phyloP scores from a whole-genome alignment of 2,888 invertebrate species.

The Drosophila rellima region DNA sequence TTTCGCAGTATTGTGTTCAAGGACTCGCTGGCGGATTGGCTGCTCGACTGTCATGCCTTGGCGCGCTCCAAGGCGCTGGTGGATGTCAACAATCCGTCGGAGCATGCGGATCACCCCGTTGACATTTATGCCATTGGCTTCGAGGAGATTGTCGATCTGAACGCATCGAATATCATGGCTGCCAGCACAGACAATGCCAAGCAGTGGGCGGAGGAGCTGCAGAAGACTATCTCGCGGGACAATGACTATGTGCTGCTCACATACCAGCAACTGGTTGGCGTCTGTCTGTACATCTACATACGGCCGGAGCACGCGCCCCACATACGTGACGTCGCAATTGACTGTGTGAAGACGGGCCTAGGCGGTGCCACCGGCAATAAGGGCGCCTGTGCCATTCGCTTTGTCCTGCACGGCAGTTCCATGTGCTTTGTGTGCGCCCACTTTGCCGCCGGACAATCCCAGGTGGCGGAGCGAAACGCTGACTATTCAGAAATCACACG shows the following conservation, averaged over 20 bases:
- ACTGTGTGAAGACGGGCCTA: constrained; percentile 98
- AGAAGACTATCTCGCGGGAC: constrained; percentile 93
- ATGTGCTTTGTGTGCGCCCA: constrained; percentile 99
- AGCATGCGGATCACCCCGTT: constrained; percentile 87
- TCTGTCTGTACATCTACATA: constrained; percentile 97
- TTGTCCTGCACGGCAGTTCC: constrained; percentile 96
- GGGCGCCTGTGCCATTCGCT: constrained; percentile 96
- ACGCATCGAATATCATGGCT: constrained; percentile 99
- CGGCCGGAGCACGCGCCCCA: constrained; percentile 95
- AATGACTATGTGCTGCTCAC: constrained; percentile 96
- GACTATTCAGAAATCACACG: constrained; percentile 98
- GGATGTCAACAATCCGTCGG: constrained; percentile 86
- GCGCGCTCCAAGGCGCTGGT: constrained; percentile 86
- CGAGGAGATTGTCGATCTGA: constrained; percentile 99
- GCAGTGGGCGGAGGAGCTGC: constrained; percentile 97
- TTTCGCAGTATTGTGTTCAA: constrained; percentile 98
- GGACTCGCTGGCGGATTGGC: constrained; percentile 95
- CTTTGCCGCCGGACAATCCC: constrained; percentile 99
- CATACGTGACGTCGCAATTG: constrained; percentile 96
- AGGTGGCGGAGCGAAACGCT: constrained; percentile 94
- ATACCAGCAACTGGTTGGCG: constrained; percentile 98
- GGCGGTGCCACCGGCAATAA: constrained; percentile 99
- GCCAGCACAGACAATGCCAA: constrained; percentile 96
- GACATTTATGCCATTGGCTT: constrained; percentile 99
- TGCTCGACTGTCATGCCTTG: constrained; percentile 92